Percentiles rank a stretch among this genome's conserved stretches.
phyloP scores from a whole-genome alignment of 2,888 invertebrate genomes.

The Apamea epomidion region DNA sequence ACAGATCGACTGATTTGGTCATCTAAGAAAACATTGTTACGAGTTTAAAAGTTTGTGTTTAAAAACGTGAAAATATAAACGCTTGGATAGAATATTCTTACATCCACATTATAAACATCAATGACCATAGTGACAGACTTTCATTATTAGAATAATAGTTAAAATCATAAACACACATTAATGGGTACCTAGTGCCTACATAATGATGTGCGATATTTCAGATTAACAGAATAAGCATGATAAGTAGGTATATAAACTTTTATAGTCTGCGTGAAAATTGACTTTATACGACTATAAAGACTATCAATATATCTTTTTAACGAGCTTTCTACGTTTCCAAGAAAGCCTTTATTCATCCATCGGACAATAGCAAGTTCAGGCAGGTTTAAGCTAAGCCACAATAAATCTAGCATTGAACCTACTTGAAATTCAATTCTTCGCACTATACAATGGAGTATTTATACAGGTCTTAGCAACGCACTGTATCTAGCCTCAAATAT shows the following conservation, averaged over 20 bases:
- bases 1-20: neutral
- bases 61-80: neutral
- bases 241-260: neutral
- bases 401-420: slow-evolving; percentile 38
- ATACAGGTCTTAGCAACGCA: slow-evolving; percentile 6
- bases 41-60: neutral
- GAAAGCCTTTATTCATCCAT: slow-evolving; percentile 23
- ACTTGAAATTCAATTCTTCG: slow-evolving; percentile 17
- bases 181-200: neutral
- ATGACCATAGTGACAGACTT: neutral
- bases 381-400: slow-evolving; percentile 5
- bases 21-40: neutral
- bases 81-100: no score
- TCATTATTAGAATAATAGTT: neutral
- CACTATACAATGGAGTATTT: neutral
- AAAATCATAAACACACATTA: no score
- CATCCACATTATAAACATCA: neutral
- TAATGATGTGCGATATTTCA: neutral
- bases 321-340: slow-evolving; percentile 1
- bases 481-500: neutral
- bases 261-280: neutral
- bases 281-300: slow-evolving; percentile 12
- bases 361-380: slow-evolving; percentile 35
- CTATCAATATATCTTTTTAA: slow-evolving; percentile 34
- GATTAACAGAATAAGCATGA: neutral